Conservation (phyloP, 2,113 vertebrate species). For the Nipponia nippon region DNA sequence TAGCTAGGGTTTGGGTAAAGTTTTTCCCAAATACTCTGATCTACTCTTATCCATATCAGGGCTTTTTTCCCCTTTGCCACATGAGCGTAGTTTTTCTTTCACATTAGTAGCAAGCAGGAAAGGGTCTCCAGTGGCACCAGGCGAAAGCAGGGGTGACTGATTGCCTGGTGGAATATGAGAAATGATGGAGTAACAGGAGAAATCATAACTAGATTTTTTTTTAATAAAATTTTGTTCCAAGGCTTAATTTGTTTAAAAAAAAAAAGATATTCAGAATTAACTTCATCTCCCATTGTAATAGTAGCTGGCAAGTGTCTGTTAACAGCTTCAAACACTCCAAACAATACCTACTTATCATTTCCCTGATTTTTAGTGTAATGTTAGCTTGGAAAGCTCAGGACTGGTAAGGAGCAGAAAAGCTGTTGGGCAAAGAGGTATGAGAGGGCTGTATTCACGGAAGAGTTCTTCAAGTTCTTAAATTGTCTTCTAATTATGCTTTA, state of each 20-base stretch:
- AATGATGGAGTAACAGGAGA: not conserved
- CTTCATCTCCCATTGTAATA: not conserved
- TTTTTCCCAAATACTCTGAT: not conserved
- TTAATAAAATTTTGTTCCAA: not conserved
- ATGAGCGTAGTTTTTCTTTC: not conserved
- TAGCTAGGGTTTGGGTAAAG: not conserved
- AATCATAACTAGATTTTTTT: not conserved
- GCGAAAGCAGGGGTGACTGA: accelerated
- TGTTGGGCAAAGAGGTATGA: not conserved
- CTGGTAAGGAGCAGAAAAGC: not conserved
- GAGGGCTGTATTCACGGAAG: not conserved
- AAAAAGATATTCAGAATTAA: not conserved
- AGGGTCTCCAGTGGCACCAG: not conserved
- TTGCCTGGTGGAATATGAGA: not conserved
- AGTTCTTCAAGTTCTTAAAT: not conserved
- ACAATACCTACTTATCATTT: accelerated
- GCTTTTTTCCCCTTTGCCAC: not conserved
- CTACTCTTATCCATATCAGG: not conserved
- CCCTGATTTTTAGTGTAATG: not conserved
- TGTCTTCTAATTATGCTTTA: not conserved
- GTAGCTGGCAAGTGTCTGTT: not conserved
- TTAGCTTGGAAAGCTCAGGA: not conserved
- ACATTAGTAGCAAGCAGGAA: not conserved
- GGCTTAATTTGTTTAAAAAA: not conserved
- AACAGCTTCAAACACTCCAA: not conserved